These are phyloP conservation scores for Drosophila formosana DNA, from an alignment of 2,888 invertebrate genomes.

Conservation along the genomic window DNA sequence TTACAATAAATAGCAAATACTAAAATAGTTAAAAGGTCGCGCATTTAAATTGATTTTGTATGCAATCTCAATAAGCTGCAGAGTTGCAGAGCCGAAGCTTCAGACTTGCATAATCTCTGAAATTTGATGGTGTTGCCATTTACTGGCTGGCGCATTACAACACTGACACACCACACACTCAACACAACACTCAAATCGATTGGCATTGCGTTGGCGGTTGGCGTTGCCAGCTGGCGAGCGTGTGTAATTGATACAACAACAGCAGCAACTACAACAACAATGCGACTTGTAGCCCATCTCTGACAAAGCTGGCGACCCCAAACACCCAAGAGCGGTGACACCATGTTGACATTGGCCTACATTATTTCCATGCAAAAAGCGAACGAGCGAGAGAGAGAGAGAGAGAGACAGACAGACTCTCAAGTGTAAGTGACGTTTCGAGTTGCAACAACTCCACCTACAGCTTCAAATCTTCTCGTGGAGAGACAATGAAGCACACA, in stretches of 20 bases:
- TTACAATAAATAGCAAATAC: neutral
- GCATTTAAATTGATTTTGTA: slow-evolving; percentile 24
- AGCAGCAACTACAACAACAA: slow-evolving; percentile 23
- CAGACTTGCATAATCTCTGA: slow-evolving; percentile 40
- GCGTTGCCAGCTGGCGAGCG: slow-evolving; percentile 53
- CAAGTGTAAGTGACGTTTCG: slow-evolving; percentile 40
- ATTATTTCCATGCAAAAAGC: slow-evolving; percentile 76
- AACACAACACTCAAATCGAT: slow-evolving; percentile 62
- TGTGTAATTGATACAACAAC: slow-evolving; percentile 57
- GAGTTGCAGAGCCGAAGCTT: slow-evolving; percentile 31
- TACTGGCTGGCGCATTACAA: slow-evolving; percentile 63
- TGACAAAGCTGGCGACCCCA: slow-evolving; percentile 70
- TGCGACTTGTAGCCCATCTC: slow-evolving; percentile 35
- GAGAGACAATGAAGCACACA: slow-evolving; percentile 46
- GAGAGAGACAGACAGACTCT: slow-evolving; percentile 12
- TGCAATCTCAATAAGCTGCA: slow-evolving; percentile 59
- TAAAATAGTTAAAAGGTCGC: slow-evolving; percentile 20
- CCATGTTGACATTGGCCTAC: slow-evolving; percentile 82
- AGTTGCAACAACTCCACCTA: slow-evolving; percentile 58
- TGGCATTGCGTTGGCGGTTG: slow-evolving; percentile 67
- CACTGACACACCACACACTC: slow-evolving; percentile 32
- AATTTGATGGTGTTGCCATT: slow-evolving; percentile 65
- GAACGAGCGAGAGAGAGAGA: slow-evolving; percentile 26
- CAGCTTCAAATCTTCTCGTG: slow-evolving; percentile 60
- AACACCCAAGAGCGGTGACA: slow-evolving; percentile 75